Base-by-base conservation (phyloP, 2,888 invertebrate species). In the Arge pagana region DNA sequence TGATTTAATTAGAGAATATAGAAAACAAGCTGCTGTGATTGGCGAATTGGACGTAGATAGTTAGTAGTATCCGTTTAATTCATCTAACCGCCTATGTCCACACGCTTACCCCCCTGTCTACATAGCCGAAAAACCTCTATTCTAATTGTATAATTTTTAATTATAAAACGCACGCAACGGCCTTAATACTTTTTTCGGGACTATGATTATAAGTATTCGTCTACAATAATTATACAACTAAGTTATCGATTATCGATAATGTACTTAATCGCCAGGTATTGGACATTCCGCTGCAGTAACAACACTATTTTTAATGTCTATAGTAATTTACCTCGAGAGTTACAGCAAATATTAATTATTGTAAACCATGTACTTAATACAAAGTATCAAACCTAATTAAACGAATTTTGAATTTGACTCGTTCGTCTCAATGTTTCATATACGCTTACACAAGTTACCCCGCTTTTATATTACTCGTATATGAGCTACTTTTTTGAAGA, bases 191-290 rank as follows among this genome's bases (percentile, higher is more conserved):
- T 45, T 31, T 33, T 35, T 45, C 15, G 7, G 16, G 30, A 30
- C 28, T 30, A 6, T 16, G n/a, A 3, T 10, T 13, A 42, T 42
- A 30, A 30, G n/a, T 39, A 18, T 21, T 23, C 13, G 31, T 28
- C 4, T 13, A 45, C 23, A 10, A 21, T 23, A n/a, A 15, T 23
- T 8, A 26, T 11, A 4, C 23, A 8, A 33, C 35, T 45, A 23
- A 31, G 31, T 31, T 28, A 39, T 21, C 3, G 5, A 39, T 13
- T 24, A 35, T 45, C 45, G 45, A 45, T 45, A 33, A 50, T 50
- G 50, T 50, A 50, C 50, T 50, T 50, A 50, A 50, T 16, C 26
- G 40, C 8, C 40, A 30, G 40, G 41, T 50, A 50, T 50, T 41
- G 23, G 50, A 50, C 50, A 41, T 50, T 50, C 40, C 50, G 19